Conservation (phyloP, 2,797 vertebrate genomes). For the Parauchenoglanis ngamensis region DNA sequence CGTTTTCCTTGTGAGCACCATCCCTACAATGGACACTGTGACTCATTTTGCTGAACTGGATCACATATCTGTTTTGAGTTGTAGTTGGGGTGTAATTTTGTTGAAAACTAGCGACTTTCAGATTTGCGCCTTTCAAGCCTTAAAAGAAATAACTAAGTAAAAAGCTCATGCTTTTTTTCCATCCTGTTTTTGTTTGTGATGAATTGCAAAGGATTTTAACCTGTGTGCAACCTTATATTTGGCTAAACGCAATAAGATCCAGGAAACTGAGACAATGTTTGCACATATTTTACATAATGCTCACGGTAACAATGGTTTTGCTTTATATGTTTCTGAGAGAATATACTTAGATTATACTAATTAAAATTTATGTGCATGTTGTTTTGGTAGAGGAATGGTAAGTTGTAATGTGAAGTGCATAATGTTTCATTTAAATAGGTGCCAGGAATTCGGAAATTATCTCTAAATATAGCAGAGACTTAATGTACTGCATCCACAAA, state of each 20-base stretch:
- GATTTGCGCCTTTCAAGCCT: neutral
- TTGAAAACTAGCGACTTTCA: neutral
- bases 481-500: neutral
- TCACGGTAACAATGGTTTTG: neutral
- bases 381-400: conserved; percentile 3
- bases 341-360: neutral
- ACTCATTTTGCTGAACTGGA: no score
- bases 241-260: neutral
- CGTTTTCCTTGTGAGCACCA: no score
- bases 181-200: neutral
- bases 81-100: neutral
- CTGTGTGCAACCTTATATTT: neutral
- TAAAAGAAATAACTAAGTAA: neutral
- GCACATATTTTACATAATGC: neutral
- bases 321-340: neutral
- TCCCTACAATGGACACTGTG: no score
- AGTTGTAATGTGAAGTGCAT: neutral
- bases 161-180: neutral
- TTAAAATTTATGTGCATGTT: neutral
- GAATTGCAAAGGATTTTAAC: neutral
- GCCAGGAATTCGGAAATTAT: neutral
- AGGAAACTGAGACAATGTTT: neutral
- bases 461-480: neutral
- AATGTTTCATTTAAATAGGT: neutral
- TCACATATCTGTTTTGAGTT: neutral